Evolutionary conservation across 1,140 invertebrate species (phyloP), one percentile per base, ranked within the genome.

Genomic region (Agrilus planipennis): DNA sequence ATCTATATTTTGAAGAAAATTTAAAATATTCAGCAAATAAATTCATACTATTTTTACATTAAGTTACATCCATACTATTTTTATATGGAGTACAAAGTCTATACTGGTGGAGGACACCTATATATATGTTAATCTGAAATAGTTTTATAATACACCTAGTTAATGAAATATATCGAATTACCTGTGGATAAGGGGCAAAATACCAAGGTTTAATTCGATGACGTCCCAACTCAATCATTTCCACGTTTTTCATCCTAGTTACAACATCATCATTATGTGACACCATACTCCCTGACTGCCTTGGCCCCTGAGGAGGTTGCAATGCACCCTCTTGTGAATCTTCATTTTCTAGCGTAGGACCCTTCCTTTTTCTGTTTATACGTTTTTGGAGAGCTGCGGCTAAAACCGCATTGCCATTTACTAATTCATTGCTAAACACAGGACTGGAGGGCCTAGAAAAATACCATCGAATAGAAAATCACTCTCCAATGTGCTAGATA

Each of bases 191-290:
- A 0, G 94, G 95, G 30, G 93, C 92, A 63, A 99, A 99, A 65
- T 99, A 99, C 95, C 95, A 99, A 0, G 94, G 93, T 54, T 89
- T 85, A 50, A 97, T 96, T 52, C 88, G 72, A 65, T 95, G 84
- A 45, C 75, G 71, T 1, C 93, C 94, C 34, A 97, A 65, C 66
- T 97, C 91, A 41, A 98, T 95, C 67, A 95, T 77, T 65, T 97
- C 89, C 39, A 98, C 81, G 64, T 98, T 98, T 69, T 96, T 97
- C 86, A 98, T 97, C 37, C 93, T 65, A 0, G 91, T 97, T 1
- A 96, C 84, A 22, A 94, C 79, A 68, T 96, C 90, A 57, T 95
- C 90, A 55, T 90, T 84, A 64, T 94, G 90, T 1, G 89, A 81
- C 0, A 93, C 81, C 71, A 97, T 73, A 44, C 85, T 89, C 19